Conservation (phyloP, 2,113 vertebrate genomes). For the Microtus montanus region DNA sequence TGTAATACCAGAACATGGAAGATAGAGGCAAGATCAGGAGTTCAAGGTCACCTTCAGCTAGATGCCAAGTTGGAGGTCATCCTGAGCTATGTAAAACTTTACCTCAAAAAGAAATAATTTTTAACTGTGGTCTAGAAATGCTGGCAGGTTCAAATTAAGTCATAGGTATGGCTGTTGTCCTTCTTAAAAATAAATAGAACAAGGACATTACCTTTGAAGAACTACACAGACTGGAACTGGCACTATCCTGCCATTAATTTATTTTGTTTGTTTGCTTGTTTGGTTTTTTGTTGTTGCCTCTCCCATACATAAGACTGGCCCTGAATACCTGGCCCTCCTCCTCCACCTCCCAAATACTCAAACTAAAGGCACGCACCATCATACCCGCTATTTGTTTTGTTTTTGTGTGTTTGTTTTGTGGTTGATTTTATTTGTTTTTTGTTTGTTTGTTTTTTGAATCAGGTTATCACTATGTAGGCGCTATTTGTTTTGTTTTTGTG, state of each 20-base stretch:
- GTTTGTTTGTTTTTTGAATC: neutral
- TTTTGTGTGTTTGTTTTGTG: too few relatives aligned
- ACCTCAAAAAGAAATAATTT: neutral
- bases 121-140: neutral
- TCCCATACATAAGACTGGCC: neutral
- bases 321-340: neutral
- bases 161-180: neutral
- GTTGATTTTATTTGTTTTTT: neutral
- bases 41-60: neutral
- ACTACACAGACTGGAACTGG: neutral
- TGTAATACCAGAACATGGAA: neutral
- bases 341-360: neutral
- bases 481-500: neutral
- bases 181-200: neutral
- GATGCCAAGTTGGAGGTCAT: neutral
- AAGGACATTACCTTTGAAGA: slow-evolving; percentile 19
- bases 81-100: neutral
- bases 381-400: neutral
- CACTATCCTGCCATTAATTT: neutral
- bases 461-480: neutral
- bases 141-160: slow-evolving; percentile 12
- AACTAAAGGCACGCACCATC: neutral
- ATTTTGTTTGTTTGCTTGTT: neutral
- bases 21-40: neutral
- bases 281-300: neutral